phyloP scores from a whole-genome alignment of 2,113 vertebrate species.

The Synodontis membranacea region DNA sequence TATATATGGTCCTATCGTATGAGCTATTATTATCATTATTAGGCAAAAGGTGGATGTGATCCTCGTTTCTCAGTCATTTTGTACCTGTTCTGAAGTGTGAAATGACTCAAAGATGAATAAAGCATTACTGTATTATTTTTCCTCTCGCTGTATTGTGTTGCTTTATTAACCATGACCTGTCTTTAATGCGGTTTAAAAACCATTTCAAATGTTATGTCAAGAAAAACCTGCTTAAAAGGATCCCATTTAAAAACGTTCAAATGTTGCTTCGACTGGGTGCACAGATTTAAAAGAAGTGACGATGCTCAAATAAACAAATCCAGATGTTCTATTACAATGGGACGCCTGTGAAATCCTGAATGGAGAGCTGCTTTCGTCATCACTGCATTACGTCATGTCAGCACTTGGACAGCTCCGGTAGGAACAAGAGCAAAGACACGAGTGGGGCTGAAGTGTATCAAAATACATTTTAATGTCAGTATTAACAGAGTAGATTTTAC shows the following conservation, averaged over 20 bases:
- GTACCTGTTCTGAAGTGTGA: slow-evolving; percentile 79
- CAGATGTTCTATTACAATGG: neutral
- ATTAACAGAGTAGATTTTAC: slow-evolving; percentile 21
- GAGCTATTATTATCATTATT: slow-evolving; percentile 72
- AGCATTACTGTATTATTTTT: slow-evolving; percentile 80
- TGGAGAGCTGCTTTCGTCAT: neutral
- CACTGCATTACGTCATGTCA: neutral
- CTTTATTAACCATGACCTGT: slow-evolving; percentile 61
- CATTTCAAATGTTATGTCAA: neutral
- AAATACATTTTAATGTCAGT: slow-evolving; percentile 48
- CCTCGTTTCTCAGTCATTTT: slow-evolving; percentile 81
- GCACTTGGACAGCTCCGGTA: slow-evolving; percentile 19
- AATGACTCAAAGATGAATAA: slow-evolving; percentile 76
- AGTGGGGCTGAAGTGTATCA: slow-evolving; percentile 14
- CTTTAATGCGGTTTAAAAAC: slow-evolving; percentile 2
- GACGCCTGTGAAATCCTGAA: neutral
- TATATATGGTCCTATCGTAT: slow-evolving; percentile 75
- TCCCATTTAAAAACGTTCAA: too few relatives aligned
- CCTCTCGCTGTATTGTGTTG: slow-evolving; percentile 72
- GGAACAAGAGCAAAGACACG: neutral
- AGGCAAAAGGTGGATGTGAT: slow-evolving; percentile 73
- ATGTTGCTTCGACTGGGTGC: too few relatives aligned
- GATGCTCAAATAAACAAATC: neutral
- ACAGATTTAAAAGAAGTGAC: neutral
- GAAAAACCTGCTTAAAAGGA: too few relatives aligned